Evolutionary conservation across 2,113 vertebrate genomes (phyloP).

Genomic region (Eleginops maclovinus): DNA sequence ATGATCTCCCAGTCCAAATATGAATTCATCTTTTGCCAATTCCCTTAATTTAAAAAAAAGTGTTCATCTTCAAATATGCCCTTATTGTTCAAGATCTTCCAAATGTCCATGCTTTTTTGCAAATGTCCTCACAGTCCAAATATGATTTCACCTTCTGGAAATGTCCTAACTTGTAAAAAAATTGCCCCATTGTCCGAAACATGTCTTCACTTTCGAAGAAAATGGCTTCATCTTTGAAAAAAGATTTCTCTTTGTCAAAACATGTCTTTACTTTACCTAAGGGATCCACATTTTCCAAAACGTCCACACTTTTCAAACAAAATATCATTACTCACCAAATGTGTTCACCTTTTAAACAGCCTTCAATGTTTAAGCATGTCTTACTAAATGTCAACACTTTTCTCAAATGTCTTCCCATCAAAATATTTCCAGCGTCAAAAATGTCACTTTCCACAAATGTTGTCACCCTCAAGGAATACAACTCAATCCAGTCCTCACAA

Average conservation of each 20-base stretch:
- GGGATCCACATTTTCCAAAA: not conserved
- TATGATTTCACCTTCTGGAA: not conserved
- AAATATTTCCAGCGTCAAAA: not conserved
- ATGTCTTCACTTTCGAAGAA: not conserved
- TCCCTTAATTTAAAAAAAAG: too few species aligned
- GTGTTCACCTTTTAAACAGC: not conserved
- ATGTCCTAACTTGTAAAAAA: not conserved
- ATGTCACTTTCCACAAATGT: not conserved
- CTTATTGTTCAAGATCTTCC: too few species aligned
- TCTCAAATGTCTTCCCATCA: not conserved
- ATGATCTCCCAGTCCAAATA: too few species aligned
- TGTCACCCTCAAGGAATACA: not conserved
- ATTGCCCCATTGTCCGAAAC: not conserved
- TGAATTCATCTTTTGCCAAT: too few species aligned
- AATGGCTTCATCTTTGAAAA: not conserved
- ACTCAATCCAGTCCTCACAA: slow-evolving; percentile 5
- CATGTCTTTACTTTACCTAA: not conserved
- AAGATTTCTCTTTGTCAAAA: not conserved
- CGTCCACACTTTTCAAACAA: not conserved
- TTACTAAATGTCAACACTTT: not conserved
- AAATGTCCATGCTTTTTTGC: too few species aligned
- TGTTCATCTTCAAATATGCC: too few species aligned
- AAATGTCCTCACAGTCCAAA: not conserved
- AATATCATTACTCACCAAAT: not conserved
- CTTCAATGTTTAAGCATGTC: not conserved